Evolutionary conservation across 2,888 invertebrate species (phyloP).

Genomic region (Drosophila mulleri): DNA sequence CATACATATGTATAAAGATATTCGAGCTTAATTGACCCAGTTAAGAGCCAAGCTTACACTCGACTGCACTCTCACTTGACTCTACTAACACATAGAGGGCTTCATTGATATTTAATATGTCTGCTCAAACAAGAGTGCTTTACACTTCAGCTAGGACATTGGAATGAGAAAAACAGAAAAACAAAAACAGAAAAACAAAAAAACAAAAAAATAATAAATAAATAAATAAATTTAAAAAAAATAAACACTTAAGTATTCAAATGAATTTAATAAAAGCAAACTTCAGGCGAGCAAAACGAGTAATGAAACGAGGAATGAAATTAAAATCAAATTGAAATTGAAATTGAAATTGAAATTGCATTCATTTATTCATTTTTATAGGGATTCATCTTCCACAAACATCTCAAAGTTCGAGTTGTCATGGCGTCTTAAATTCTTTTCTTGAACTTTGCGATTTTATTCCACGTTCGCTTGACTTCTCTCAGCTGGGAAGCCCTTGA

Average conservation of each 20-base stretch:
- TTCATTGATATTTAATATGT: slow-evolving; percentile 8
- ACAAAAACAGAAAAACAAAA: not conserved
- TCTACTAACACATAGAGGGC: not conserved
- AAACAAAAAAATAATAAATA: not conserved
- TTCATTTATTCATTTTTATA: slow-evolving; percentile 21
- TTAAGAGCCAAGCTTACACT: not conserved
- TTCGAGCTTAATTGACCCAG: slow-evolving; percentile 5
- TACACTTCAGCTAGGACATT: not conserved
- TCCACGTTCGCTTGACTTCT: not conserved
- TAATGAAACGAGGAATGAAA: slow-evolving; percentile 16
- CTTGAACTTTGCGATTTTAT: slow-evolving; percentile 41
- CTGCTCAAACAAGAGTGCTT: not conserved
- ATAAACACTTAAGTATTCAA: slow-evolving; percentile 31
- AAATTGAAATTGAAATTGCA: slow-evolving; percentile 21
- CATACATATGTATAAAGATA: not conserved
- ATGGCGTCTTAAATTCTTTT: slow-evolving; percentile 20
- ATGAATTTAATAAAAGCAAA: slow-evolving; percentile 29
- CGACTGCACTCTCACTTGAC: slow-evolving; percentile 8
- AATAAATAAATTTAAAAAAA: slow-evolving; percentile 4
- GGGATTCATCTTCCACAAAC: slow-evolving; percentile 19
- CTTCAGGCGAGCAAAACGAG: not conserved
- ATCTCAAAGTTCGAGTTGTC: slow-evolving; percentile 27
- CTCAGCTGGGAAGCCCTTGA: not conserved
- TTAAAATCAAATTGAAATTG: slow-evolving; percentile 28
- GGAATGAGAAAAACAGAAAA: too few species aligned